Evolutionary conservation across 1,140 invertebrate genomes (phyloP), one percentile per base, ranked within the genome.

Genomic region (Zaprionus gabonicus): DNA sequence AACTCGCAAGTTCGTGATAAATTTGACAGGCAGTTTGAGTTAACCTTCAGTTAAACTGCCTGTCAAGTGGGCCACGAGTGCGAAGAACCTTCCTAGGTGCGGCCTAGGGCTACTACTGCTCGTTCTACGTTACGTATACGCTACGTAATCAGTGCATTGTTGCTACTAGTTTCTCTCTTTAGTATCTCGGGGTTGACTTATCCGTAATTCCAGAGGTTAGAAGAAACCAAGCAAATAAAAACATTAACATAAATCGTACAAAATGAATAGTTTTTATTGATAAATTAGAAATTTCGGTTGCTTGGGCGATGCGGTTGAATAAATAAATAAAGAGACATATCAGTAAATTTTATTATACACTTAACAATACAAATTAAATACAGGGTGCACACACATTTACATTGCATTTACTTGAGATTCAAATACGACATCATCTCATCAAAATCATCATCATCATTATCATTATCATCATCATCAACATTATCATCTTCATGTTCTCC

Each of bases 401-500:
- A 79, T 79, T 79, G 77, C 74, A 80, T 72, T 79, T 57, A 72
- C 63, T 80, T 78, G 81, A 75, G 84, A 75, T 76, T 77, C 81
- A 72, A 70, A 70, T 56, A 75, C 51, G 38, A 70, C 66, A 60
- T 62, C 10, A 41, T 70, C 41, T 70, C 41, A 53, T 25, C 51
- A 57, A 44, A 23, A 66, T 59, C 56, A 36, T 70, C 31, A 62
- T 75, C 28, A 27, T 27, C 3, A 23, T 23, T 6, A 31, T 31
- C 28, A 31, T 31, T 6, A 70, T 65, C 27, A 58, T 57, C 38
- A 23, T n/a, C 13, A n/a, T 34, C 15, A 53, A 46, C 49, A 38
- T 62, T 60, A 60, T 15, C 44, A 51, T 70, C 27, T 27, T 63
- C 12, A 23, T 51, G 9, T 25, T 13, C 20, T 13, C 10, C 46